Evolutionary conservation across 2,888 invertebrate genomes (phyloP).

Genomic region (Griposia aprilina): DNA sequence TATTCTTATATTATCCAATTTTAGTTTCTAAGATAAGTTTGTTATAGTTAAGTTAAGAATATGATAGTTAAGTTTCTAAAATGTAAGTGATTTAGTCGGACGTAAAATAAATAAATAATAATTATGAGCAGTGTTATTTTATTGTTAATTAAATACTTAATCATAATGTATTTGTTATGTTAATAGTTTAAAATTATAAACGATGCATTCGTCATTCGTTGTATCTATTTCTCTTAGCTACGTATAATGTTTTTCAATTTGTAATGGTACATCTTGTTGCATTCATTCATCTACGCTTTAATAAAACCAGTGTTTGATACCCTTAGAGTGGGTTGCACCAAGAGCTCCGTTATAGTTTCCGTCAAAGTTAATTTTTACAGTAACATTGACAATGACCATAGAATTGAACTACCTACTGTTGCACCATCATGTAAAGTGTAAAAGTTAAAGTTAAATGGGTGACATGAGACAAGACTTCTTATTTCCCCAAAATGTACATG

Average conservation of each 20-base stretch:
- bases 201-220: neutral
- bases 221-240: no score
- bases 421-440: no score
- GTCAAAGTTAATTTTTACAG: no score
- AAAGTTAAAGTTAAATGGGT: no score
- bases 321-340: no score
- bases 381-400: no score
- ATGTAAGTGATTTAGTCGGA: neutral
- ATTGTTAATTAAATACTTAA: constrained; percentile 1
- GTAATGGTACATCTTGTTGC: neutral
- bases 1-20: no score
- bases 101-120: neutral
- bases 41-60: neutral
- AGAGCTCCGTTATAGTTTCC: no score
- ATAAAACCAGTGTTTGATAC: neutral
- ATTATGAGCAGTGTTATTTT: constrained; percentile 5
- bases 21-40: neutral
- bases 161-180: neutral
- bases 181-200: no score
- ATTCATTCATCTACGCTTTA: neutral
- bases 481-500: no score
- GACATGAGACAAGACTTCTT: no score
- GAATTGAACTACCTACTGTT: no score
- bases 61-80: neutral
- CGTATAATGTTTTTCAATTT: neutral